Base-by-base conservation (phyloP, 2,888 invertebrate species). In the Liposcelis brunnea region DNA sequence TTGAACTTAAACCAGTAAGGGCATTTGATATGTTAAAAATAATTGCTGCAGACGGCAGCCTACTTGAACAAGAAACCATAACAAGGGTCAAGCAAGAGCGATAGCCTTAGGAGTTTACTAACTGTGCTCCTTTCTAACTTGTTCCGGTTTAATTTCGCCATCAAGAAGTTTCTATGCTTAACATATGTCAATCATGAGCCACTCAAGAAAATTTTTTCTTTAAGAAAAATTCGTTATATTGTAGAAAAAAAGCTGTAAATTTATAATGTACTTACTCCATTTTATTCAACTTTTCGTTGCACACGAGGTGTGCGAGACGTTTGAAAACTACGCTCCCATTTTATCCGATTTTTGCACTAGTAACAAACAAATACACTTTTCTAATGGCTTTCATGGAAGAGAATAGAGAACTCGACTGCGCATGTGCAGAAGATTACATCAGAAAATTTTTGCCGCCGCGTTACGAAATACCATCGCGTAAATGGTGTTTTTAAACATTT, bases 231-330 rank as follows among this genome's bases (percentile, higher is more conserved):
- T n/a, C n/a, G n/a, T n/a, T n/a, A n/a, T n/a, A n/a, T n/a, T n/a
- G n/a, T n/a, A n/a, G n/a, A n/a, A n/a, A n/a, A n/a, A n/a, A 26
- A 26, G 26, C 4, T 26, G 4, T 12, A 21, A 48, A 49, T 51
- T 48, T 54, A 45, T 47, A 35, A 43, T 51, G 21, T 66, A 78
- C 79, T 78, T 68, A 80, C 79, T 70, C 64, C 80, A 80, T 80
- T 59, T 63, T 69, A 60, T 63, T 60, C 67, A 26, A 64, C 65
- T 66, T 69, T 65, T 67, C 62, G 65, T 51, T 70, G 78, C 78
- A 78, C 78, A 78, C 78, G 68, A 42, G 48, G 55, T 53, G 55
- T 66, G 69, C 72, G 77, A 19, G 16, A 19, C 21, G 12, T 14
- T 40, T 16, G 15, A 3, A 18, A 40, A 40, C 40, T 40, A 40